Percentiles rank a stretch among this genome's conserved stretches.
Conservation (phyloP, 2,888 invertebrate genomes). For the Pachliopta kotzebuea region DNA sequence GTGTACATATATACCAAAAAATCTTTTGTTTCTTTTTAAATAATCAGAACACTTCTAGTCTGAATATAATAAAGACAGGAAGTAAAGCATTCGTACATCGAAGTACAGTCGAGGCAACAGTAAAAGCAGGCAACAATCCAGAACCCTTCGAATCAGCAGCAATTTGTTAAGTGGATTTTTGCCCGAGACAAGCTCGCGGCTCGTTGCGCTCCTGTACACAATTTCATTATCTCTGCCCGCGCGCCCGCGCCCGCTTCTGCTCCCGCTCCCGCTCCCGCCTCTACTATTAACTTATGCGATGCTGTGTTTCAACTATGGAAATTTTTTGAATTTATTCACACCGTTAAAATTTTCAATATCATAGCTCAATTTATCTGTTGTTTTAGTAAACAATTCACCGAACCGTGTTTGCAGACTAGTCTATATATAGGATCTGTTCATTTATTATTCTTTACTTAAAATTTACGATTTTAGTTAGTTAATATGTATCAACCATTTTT, state of each 20-base stretch:
- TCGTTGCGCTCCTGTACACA: constrained; percentile 80
- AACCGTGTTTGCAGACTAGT: background rate
- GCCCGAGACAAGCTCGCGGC: constrained; percentile 78
- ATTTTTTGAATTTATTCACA: constrained; percentile 41
- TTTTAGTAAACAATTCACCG: background rate
- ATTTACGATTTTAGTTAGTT: no score
- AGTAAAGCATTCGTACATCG: constrained; percentile 60
- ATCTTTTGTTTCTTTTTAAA: background rate
- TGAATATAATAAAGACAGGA: constrained; percentile 40
- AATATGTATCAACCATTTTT: no score
- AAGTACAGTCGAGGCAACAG: constrained; percentile 71
- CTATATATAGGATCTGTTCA: no score
- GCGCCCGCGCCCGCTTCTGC: constrained; percentile 43
- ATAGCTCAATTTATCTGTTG: background rate
- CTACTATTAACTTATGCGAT: constrained; percentile 75
- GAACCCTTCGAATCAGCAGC: constrained; percentile 80
- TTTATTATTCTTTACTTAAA: no score
- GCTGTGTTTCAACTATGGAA: constrained; percentile 63
- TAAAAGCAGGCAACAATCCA: constrained; percentile 78
- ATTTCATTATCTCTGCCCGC: constrained; percentile 78
- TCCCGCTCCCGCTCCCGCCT: constrained; percentile 26
- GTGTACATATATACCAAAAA: no score
- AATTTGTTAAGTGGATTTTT: constrained; percentile 82
- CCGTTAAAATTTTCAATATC: constrained; percentile 4
- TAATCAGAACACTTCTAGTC: background rate